Base-by-base conservation (phyloP, 2,113 vertebrate genomes). In the Scophthalmus maximus region DNA sequence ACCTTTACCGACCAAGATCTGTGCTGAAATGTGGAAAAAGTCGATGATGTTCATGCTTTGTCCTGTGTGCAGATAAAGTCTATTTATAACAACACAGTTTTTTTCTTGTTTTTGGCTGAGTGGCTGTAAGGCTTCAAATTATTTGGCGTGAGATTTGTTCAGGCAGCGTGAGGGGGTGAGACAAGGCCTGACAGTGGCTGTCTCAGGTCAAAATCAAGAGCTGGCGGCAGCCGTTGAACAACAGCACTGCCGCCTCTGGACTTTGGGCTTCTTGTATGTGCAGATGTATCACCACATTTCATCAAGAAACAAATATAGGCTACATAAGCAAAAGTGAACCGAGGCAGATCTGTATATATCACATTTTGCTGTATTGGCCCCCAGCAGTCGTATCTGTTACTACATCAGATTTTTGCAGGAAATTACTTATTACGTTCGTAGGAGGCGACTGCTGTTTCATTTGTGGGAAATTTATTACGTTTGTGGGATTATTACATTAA, bases 151-250 rank as follows among this genome's bases (percentile, higher is more conserved):
- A 20, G 7, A 30, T 30, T 55, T 32, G 6, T 55, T 55, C 7
- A 55, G 52, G 27, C 52, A 55, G 27, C 27, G 8, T 55, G 52
- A 55, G 52, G 32, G 52, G 27, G 20, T 32, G 52, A 32, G 52
- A 55, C 52, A 55, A 29, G 2, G 18, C 3, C 18, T 2, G 9
- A 32, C 18, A 55, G 18, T 55, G 29, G 15, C 5, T 22, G 44
- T 55, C 18, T 32, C 52, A 26, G 4, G 18, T 18, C 17, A 29
- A 30, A 30, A n/a, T 26, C 42, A 17, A n/a, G 52, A 30, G 8
- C n/a, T n/a, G 10, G 49, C 8, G 51, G 8, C 26, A 53, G 1
- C 8, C 27, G 7, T 3, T 55, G 52, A 30, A 14, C 23, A 51
- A 55, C 52, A 30, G 26, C 52, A 18, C 26, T 11, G 18, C 27